Evolutionary conservation across 2,888 invertebrate genomes (phyloP).

Genomic region (Andricus quercusramuli): DNA sequence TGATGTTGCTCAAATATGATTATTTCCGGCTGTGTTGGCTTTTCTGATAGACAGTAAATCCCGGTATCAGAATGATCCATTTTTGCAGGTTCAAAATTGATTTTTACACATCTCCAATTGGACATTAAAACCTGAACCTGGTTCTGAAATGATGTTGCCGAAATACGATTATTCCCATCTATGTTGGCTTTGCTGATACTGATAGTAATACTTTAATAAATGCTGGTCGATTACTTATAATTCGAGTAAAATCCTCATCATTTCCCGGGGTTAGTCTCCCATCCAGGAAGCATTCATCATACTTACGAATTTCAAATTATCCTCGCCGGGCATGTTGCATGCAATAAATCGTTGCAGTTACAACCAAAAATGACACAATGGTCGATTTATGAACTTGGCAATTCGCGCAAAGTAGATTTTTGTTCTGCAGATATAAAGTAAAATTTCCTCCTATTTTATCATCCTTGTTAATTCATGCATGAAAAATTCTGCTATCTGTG

Average conservation of each 20-base stretch:
- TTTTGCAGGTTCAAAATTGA: no score
- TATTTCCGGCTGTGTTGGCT: background rate
- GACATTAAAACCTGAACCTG: no score
- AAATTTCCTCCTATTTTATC: background rate
- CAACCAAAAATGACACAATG: background rate
- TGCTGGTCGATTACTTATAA: slow-evolving; percentile 46
- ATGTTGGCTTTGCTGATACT: background rate
- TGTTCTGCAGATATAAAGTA: background rate
- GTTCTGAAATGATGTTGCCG: background rate
- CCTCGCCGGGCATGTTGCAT: slow-evolving; percentile 46
- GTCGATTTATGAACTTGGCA: slow-evolving; percentile 1
- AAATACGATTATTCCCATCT: background rate
- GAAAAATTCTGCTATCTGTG: slow-evolving; percentile 8
- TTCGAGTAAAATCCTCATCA: slow-evolving; percentile 58
- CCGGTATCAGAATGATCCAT: no score
- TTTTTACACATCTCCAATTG: no score
- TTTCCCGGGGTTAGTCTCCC: slow-evolving; percentile 52
- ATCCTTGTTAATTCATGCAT: background rate
- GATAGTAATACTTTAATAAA: background rate
- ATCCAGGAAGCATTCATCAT: slow-evolving; percentile 60
- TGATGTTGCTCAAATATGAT: background rate
- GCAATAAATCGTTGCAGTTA: slow-evolving; percentile 55
- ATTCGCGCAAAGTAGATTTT: background rate
- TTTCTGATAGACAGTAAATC: background rate
- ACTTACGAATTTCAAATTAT: slow-evolving; percentile 63